Percentiles rank a stretch among this genome's conserved stretches.
phyloP scores from a whole-genome alignment of 1,140 invertebrate genomes.

The Papilio polytes region DNA sequence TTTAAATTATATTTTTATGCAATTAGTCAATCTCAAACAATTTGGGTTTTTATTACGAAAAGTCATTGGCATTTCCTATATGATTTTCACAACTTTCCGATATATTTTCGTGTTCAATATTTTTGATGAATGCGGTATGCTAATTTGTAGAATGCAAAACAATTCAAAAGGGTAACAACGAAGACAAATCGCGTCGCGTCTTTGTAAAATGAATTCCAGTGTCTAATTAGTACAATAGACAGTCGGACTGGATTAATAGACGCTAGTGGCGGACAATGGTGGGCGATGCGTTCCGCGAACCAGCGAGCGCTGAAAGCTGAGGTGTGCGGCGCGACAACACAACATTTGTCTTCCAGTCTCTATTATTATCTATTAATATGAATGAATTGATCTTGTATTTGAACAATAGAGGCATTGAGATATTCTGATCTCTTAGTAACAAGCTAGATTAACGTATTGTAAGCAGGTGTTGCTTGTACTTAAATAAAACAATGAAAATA shows the following conservation, averaged over 20 bases:
- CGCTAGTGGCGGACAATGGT: slow-evolving; percentile 44
- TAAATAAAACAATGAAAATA: neutral
- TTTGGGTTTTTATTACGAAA: neutral
- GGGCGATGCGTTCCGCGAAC: slow-evolving; percentile 40
- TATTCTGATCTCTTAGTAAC: neutral
- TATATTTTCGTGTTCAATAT: neutral
- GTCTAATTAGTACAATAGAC: slow-evolving; percentile 47
- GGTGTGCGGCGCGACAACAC: neutral
- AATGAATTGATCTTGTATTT: neutral
- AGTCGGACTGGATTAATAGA: slow-evolving; percentile 46
- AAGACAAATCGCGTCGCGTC: slow-evolving; percentile 43
- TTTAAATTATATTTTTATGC: neutral
- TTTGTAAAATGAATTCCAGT: slow-evolving; percentile 44
- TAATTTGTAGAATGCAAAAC: slow-evolving; percentile 39
- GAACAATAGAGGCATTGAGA: slow-evolving; percentile 7
- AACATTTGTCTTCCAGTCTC: neutral
- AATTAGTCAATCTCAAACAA: neutral
- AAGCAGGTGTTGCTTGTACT: neutral
- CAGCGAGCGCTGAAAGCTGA: neutral
- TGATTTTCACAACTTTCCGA: neutral
- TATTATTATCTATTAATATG: slow-evolving; percentile 15
- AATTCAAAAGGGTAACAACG: slow-evolving; percentile 33
- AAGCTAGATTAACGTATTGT: neutral
- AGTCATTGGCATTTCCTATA: too few relatives aligned
- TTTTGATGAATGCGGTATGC: neutral